Conservation (phyloP, 2,888 invertebrate species). For the Troides helena region DNA sequence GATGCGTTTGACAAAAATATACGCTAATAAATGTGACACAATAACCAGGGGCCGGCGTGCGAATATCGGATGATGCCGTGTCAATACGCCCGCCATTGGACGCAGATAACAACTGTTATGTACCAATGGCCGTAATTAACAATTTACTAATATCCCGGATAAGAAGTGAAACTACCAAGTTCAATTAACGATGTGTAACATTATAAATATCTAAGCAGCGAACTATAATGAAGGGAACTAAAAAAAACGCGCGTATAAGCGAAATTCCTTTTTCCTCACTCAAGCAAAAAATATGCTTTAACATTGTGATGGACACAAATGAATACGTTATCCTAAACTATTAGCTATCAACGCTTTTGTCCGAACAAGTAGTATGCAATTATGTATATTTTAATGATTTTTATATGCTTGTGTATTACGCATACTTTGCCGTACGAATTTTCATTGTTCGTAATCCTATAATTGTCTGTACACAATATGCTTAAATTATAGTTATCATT, state of each 20-base stretch:
- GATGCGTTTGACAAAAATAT: slow-evolving; percentile 8
- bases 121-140: slow-evolving; percentile 9
- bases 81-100: slow-evolving; percentile 27
- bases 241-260: background rate
- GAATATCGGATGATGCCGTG: slow-evolving; percentile 33
- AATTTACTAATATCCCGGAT: slow-evolving; percentile 17
- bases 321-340: too few species aligned
- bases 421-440: too few species aligned
- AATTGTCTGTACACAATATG: too few species aligned
- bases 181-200: background rate
- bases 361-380: too few species aligned
- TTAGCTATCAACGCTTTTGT: too few species aligned
- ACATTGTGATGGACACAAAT: too few species aligned
- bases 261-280: too few species aligned
- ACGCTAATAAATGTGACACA: slow-evolving; percentile 28
- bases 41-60: slow-evolving; percentile 23
- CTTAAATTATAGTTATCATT: too few species aligned
- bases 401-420: too few species aligned
- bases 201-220: background rate
- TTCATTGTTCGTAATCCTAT: too few species aligned
- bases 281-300: too few species aligned
- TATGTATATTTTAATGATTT: too few species aligned
- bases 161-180: background rate
- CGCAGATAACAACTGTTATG: slow-evolving; percentile 15
- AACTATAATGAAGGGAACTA: background rate